Evolutionary conservation across 2,113 vertebrate species (phyloP).

Genomic region (Thalassarche chlororhynchos): DNA sequence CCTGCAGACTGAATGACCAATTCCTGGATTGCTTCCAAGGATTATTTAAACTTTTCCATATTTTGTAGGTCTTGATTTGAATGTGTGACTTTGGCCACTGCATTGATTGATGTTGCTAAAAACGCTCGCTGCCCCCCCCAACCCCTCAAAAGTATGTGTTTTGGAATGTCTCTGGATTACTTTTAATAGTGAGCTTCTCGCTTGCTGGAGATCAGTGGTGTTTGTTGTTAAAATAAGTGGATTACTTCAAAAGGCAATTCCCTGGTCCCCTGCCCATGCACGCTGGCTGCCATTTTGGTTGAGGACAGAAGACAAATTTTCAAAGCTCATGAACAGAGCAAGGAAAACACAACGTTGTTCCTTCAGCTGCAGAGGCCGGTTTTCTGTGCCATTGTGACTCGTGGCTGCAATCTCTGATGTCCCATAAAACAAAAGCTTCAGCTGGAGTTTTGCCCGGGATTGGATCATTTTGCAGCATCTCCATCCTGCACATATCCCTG

Average conservation of each 20-base stretch:
- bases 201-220: background rate
- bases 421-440: background rate
- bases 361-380: background rate
- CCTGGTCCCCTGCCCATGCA: background rate
- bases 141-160: background rate
- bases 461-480: background rate
- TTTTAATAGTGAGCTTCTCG: background rate
- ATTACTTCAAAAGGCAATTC: background rate
- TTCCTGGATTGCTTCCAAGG: slow-evolving; percentile 28
- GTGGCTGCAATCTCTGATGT: background rate
- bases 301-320: background rate
- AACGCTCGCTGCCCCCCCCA: background rate
- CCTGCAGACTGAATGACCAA: background rate
- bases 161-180: background rate
- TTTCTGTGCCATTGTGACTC: background rate
- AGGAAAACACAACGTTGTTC: accelerated
- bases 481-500: background rate
- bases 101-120: slow-evolving; percentile 28
- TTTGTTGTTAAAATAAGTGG: background rate
- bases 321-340: background rate
- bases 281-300: background rate
- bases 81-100: background rate
- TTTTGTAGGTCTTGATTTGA: background rate
- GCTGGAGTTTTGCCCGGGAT: background rate
- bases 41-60: slow-evolving; percentile 54